These are phyloP conservation scores for Nannoperca australis DNA, from an alignment of 2,797 vertebrate genomes.

Conservation along the genomic window DNA sequence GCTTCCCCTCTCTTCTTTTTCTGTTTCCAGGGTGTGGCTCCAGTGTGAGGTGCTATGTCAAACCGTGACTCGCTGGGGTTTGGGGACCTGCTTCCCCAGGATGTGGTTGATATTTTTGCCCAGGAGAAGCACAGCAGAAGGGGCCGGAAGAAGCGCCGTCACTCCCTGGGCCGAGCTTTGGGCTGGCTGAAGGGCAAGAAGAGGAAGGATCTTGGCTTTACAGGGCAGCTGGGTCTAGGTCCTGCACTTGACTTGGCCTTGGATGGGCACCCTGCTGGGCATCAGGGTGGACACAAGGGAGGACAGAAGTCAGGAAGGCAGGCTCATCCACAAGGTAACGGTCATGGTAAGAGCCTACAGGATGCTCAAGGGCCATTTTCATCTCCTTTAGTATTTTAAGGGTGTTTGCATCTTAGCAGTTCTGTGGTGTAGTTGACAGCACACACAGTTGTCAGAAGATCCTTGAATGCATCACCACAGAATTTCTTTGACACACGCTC, in stretches of 20 bases:
- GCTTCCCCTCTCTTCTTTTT: not conserved
- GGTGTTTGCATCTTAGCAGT: not conserved
- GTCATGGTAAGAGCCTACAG: conserved; percentile 64
- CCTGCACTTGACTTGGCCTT: conserved; percentile 75
- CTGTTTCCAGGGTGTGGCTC: conserved; percentile 58
- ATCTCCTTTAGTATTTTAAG: not conserved
- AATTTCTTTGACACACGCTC: not conserved
- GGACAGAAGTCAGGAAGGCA: conserved; percentile 61
- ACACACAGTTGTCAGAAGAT: not conserved
- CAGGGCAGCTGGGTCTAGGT: conserved; percentile 67
- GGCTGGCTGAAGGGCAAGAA: conserved; percentile 91
- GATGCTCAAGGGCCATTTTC: not conserved
- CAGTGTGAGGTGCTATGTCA: conserved; percentile 81
- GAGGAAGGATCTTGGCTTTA: conserved; percentile 73
- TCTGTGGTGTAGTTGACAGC: no score
- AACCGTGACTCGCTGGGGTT: conserved; percentile 83
- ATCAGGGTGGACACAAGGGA: conserved; percentile 69
- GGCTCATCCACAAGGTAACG: conserved; percentile 67
- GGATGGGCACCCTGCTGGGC: conserved; percentile 62
- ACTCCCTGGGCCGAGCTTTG: conserved; percentile 89
- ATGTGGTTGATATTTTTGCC: conserved; percentile 84
- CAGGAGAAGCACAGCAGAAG: conserved; percentile 78
- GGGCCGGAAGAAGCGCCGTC: conserved; percentile 83
- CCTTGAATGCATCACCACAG: conserved; percentile 7
- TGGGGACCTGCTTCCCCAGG: conserved; percentile 85